Evolutionary conservation across 2,888 invertebrate genomes (phyloP).

Genomic region (Amblyjoppa fuscipennis): DNA sequence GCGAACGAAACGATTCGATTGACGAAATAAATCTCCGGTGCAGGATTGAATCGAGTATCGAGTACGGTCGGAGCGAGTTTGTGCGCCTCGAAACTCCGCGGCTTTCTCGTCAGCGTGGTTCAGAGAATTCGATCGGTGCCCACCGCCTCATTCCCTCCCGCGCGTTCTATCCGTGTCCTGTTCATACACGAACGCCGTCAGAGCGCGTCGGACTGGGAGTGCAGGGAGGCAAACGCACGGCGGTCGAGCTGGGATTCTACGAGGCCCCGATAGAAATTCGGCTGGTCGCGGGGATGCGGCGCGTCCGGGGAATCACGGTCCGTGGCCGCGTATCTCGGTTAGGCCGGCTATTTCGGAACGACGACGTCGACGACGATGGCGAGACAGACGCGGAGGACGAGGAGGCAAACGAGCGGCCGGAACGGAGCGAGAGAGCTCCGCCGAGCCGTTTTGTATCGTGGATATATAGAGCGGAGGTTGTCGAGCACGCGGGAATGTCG

Average conservation of each 20-base stretch:
- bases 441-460: constrained; percentile 55
- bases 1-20: not conserved
- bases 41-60: not conserved
- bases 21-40: not conserved
- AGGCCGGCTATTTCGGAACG: constrained; percentile 74
- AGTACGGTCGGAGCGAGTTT: not conserved
- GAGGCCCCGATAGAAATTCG: constrained; percentile 28
- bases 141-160: not conserved
- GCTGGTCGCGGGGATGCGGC: constrained; percentile 2
- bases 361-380: constrained; percentile 50
- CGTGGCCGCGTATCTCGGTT: constrained; percentile 68
- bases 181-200: constrained; percentile 35
- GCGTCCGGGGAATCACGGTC: constrained; percentile 65
- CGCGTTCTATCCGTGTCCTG: constrained; percentile 20
- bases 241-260: constrained; percentile 15
- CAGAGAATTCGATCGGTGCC: not conserved
- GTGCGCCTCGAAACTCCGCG: not conserved
- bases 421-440: constrained; percentile 17
- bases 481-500: constrained; percentile 35
- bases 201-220: constrained; percentile 18
- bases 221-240: constrained; percentile 46
- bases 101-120: not conserved
- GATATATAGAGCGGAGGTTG: constrained; percentile 42
- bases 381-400: constrained; percentile 10
- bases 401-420: not conserved